Evolutionary conservation across 2,888 invertebrate genomes (phyloP).

Genomic region (Lamellibrachia columna): DNA sequence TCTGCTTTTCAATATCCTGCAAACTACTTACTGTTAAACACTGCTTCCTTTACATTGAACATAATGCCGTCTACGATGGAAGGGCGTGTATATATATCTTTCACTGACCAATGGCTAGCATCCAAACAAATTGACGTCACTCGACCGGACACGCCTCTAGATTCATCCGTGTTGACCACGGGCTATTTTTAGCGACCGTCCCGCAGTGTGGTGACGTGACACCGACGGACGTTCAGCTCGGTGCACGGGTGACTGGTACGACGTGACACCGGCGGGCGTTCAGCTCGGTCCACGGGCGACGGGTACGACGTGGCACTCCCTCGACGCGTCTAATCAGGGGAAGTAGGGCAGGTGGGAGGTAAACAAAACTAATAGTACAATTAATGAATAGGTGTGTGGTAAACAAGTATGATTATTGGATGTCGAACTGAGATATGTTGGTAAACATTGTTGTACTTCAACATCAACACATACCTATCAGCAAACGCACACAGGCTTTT

Average conservation of each 20-base stretch:
- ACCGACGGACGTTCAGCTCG: background rate
- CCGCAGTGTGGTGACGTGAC: background rate
- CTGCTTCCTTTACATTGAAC: background rate
- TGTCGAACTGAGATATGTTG: too few relatives aligned
- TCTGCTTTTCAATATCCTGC: background rate
- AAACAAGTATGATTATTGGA: too few relatives aligned
- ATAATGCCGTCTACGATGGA: background rate
- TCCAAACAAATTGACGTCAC: background rate
- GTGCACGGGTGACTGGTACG: background rate
- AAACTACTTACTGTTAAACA: background rate
- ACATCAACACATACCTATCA: too few relatives aligned
- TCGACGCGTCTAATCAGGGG: background rate
- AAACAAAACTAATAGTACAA: too few relatives aligned
- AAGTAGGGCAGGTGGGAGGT: too few relatives aligned
- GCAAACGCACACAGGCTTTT: too few relatives aligned
- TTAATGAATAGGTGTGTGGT: too few relatives aligned
- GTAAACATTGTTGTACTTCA: too few relatives aligned
- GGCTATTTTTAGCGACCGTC: background rate
- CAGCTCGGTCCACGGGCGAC: background rate
- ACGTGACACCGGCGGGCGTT: background rate
- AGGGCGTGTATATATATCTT: background rate
- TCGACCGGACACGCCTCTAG: background rate
- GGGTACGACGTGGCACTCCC: background rate
- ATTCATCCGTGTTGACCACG: background rate
- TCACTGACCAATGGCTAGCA: conserved; percentile 4